Base-by-base conservation (phyloP, 2,797 vertebrate genomes). In the Okamejei kenojei region DNA sequence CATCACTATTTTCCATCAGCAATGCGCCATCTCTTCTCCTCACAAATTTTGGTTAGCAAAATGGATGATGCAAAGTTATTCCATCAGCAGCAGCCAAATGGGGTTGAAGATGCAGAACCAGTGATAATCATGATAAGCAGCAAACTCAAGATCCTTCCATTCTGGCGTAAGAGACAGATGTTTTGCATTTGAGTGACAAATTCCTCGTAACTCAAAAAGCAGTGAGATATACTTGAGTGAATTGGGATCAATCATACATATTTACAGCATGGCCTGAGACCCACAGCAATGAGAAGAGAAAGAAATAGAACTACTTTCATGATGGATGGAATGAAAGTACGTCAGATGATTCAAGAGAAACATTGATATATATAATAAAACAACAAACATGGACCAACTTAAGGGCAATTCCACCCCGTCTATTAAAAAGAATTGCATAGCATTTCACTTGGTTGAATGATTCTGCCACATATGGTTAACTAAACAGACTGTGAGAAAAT, bases 391-490 rank as follows among this genome's bases (percentile, higher is more conserved):
- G 54, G 23, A 11, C 38, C 21, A 15, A 92, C 5, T 58, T 54
- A 58, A 11, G 45, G 15, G 73, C 45, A 76, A 92, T 54, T 73
- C 71, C 26, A 92, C 5, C 26, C 73, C 76, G 90, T 23, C 90
- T n/a, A 76, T 76, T 92, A 92, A 76, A 15, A 45, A 54, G 71
- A 58, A 92, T 45, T 76, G 38, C 11, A 0, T 29, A 45, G 71
- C 71, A 54, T 29, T 73, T 76, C 15, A 15, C 76, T 76, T 92
- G 38, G 11, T 92, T 76, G 45, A 92, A 76, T n/a, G 32, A 92
- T 45, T 92, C 90, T 74, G 21, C 23, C 71, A 92, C 71, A 76
- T 92, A 73, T 76, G 71, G 10, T 74, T 92, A 26, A 92, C 71
- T 9, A n/a, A 58, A 58, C 23, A 92, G 76, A 92, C 29, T 54